These are phyloP conservation scores for Heliconius hermathena DNA, from an alignment of 1,140 invertebrate species.

Conservation along the genomic window DNA sequence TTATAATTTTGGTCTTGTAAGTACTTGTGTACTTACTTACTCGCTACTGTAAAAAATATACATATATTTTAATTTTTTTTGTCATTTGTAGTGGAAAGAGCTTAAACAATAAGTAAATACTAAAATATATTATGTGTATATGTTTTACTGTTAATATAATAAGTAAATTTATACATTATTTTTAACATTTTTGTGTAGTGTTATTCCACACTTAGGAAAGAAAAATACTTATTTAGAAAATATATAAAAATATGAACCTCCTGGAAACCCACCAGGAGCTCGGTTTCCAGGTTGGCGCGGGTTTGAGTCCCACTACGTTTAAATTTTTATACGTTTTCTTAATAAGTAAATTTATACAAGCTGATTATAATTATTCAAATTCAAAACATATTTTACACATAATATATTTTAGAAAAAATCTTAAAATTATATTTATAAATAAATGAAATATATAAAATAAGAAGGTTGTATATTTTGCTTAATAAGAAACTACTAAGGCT, in stretches of 20 bases:
- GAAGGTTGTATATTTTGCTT: slow-evolving; percentile 12
- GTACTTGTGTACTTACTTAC: too few relatives aligned
- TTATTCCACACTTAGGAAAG: too few relatives aligned
- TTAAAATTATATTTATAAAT: background rate
- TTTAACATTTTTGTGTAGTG: too few relatives aligned
- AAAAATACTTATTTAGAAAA: too few relatives aligned
- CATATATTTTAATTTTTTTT: background rate
- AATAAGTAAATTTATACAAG: background rate
- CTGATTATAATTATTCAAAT: background rate
- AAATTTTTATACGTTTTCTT: background rate
- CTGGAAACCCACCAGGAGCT: too few relatives aligned
- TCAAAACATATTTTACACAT: background rate
- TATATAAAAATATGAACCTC: too few relatives aligned
- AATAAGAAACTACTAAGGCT: background rate
- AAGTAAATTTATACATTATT: too few relatives aligned
- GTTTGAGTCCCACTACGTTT: too few relatives aligned
- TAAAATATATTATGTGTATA: background rate
- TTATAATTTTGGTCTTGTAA: too few relatives aligned
- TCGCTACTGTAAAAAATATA: too few relatives aligned
- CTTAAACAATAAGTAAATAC: background rate
- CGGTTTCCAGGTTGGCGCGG: too few relatives aligned
- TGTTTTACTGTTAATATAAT: background rate
- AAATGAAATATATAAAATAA: background rate
- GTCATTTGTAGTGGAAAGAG: background rate
- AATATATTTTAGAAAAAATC: slow-evolving; percentile 1